Evolutionary conservation across 2,113 vertebrate species (phyloP).

Genomic region (Xenus cinereus): DNA sequence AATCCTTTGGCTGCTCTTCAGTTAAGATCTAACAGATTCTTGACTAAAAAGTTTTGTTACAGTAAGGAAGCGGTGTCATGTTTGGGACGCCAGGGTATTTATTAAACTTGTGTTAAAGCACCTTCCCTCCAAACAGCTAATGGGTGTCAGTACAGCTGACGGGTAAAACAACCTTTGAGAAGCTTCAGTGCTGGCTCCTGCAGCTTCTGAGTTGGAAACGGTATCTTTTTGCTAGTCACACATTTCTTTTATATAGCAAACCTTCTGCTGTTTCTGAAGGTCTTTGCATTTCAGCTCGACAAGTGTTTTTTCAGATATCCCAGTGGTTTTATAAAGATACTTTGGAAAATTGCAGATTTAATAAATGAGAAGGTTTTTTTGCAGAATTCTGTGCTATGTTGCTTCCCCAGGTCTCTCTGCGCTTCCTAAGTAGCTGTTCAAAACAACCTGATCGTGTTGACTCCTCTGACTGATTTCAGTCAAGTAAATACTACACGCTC

Average conservation of each 20-base stretch:
- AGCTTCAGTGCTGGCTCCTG: not conserved
- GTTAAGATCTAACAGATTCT: not conserved
- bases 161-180: not conserved
- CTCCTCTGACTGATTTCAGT: not conserved
- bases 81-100: not conserved
- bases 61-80: not conserved
- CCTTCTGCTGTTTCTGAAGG: not conserved
- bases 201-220: not conserved
- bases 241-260: not conserved
- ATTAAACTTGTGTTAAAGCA: not conserved
- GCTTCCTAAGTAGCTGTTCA: not conserved
- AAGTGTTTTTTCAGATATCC: not conserved
- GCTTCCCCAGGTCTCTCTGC: not conserved
- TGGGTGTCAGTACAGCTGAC: not conserved
- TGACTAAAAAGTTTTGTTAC: not conserved
- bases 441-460: not conserved
- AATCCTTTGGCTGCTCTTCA: not conserved
- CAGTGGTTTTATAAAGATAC: not conserved
- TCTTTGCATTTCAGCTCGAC: not conserved
- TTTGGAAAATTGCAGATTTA: not conserved
- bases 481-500: not conserved
- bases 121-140: not conserved
- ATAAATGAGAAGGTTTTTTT: slow-evolving; percentile 6
- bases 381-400: not conserved
- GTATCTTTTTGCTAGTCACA: not conserved